Conservation (phyloP, 2,797 vertebrate species). For the Lemur catta region DNA sequence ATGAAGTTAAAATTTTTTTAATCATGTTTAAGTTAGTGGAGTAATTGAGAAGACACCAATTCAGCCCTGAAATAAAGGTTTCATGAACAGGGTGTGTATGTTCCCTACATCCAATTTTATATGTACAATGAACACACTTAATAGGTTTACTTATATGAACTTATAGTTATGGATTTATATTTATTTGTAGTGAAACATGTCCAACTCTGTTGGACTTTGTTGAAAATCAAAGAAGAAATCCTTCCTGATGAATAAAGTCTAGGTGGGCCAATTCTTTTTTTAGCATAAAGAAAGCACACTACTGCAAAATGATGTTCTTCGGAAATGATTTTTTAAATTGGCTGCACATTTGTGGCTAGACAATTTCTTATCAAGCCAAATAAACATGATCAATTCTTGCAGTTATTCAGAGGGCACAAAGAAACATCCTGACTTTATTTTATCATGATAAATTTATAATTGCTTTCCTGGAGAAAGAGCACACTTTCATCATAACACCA, state of each 20-base stretch:
- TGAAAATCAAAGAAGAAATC: conserved; percentile 49
- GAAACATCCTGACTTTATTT: conserved; percentile 41
- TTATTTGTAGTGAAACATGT: neutral
- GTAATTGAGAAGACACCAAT: neutral
- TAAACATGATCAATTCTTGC: conserved; percentile 37
- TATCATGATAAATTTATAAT: conserved; percentile 26
- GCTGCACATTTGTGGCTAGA: conserved; percentile 6
- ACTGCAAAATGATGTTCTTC: neutral
- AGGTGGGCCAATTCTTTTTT: neutral
- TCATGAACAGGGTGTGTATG: neutral
- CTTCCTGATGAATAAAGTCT: neutral
- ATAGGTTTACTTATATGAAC: neutral
- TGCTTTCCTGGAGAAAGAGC: neutral
- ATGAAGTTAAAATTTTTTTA: neutral
- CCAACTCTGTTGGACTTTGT: neutral
- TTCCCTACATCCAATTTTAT: neutral
- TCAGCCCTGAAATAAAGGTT: neutral
- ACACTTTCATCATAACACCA: neutral
- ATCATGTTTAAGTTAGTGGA: neutral
- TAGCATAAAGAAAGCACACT: neutral
- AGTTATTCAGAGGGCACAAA: conserved; percentile 25
- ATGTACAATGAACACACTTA: neutral
- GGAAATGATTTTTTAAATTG: conserved; percentile 57
- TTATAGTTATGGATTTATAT: neutral
- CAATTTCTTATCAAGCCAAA: conserved; percentile 50